Percentiles rank a stretch among this genome's conserved stretches.
Evolutionary conservation across 2,888 invertebrate species (phyloP).

Genomic region (Lysandra coridon): DNA sequence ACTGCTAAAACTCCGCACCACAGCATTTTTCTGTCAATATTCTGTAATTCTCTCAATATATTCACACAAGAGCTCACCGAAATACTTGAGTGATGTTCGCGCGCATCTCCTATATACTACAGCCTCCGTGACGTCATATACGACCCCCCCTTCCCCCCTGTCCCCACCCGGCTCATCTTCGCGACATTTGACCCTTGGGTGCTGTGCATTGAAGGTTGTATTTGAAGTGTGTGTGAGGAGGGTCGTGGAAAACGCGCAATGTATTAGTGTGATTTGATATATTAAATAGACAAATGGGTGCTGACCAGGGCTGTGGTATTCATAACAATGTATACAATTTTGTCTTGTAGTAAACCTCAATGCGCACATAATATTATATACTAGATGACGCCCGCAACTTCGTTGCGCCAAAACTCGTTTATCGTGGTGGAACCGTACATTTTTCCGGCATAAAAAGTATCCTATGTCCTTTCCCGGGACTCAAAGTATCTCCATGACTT

Average conservation of each 20-base stretch:
- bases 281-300: neutral
- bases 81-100: slow-evolving; percentile 55
- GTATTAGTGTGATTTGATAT: neutral
- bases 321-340: neutral
- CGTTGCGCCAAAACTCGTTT: too few species aligned
- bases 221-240: neutral
- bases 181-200: slow-evolving; percentile 59
- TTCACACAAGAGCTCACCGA: slow-evolving; percentile 58
- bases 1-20: slow-evolving; percentile 58
- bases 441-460: too few species aligned
- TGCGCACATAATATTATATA: neutral
- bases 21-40: slow-evolving; percentile 54
- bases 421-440: too few species aligned
- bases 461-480: too few species aligned
- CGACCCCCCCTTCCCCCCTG: slow-evolving; percentile 39
- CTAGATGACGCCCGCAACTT: too few species aligned
- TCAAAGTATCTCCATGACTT: too few species aligned
- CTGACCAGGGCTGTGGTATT: neutral
- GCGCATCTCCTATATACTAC: slow-evolving; percentile 73
- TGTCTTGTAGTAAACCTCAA: neutral
- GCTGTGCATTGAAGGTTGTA: slow-evolving; percentile 50
- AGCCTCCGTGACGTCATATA: slow-evolving; percentile 71
- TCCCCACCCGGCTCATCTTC: slow-evolving; percentile 61
- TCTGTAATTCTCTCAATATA: neutral
- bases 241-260: neutral